Evolutionary conservation across 2,113 vertebrate species (phyloP).

Genomic region (Halichoeres trimaculatus): DNA sequence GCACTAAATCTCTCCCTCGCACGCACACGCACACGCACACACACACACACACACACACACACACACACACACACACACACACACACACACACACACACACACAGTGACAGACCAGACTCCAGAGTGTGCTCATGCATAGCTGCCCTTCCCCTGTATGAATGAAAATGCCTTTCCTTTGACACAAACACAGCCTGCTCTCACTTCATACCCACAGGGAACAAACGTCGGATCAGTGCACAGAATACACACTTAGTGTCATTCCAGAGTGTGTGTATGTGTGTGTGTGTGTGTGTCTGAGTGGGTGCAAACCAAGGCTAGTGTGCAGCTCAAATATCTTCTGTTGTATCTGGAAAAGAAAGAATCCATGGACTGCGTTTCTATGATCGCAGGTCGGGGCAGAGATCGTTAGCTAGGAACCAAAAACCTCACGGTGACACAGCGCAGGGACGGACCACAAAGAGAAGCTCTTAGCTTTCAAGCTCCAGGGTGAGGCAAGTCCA

Average conservation of each 20-base stretch:
- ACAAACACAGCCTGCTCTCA: constrained; percentile 33
- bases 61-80: neutral
- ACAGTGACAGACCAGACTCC: constrained; percentile 28
- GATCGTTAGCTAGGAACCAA: constrained; percentile 59
- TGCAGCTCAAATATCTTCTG: constrained; percentile 60
- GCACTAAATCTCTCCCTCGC: neutral
- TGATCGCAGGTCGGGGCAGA: constrained; percentile 57
- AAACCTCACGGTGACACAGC: constrained; percentile 44
- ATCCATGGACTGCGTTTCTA: constrained; percentile 40
- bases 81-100: constrained; percentile 2
- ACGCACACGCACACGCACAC: too few species aligned
- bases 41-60: neutral
- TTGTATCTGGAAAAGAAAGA: constrained; percentile 26
- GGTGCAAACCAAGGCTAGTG: constrained; percentile 18
- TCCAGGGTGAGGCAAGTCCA: constrained; percentile 48
- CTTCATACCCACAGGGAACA: constrained; percentile 46
- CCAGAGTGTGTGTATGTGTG: neutral
- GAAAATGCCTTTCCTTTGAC: constrained; percentile 44
- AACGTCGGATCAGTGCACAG: constrained; percentile 18
- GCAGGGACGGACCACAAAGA: constrained; percentile 53
- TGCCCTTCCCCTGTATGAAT: constrained; percentile 21
- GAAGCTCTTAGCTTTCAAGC: constrained; percentile 73
- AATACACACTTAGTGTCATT: neutral
- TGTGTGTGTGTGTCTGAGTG: neutral
- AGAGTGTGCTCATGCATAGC: constrained; percentile 13